phyloP scores from a whole-genome alignment of 2,797 vertebrate species.

The Cirrhinus mrigala region DNA sequence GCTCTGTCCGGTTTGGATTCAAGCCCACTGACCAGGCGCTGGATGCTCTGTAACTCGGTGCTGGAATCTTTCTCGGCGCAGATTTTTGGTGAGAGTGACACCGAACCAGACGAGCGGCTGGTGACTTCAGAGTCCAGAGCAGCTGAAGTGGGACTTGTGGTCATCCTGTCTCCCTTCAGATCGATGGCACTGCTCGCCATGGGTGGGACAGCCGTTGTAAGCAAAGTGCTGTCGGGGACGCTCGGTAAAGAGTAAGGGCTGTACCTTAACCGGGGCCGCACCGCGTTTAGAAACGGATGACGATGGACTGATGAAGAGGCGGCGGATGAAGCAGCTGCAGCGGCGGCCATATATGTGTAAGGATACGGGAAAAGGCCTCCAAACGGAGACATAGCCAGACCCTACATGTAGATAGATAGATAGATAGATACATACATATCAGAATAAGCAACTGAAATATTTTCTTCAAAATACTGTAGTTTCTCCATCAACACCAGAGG shows the following conservation, averaged over 20 bases:
- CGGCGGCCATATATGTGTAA: constrained; percentile 97
- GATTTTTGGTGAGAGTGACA: constrained; percentile 90
- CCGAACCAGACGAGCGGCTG: constrained; percentile 90
- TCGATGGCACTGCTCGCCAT: constrained; percentile 79
- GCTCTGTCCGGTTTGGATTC: constrained; percentile 91
- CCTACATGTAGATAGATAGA: constrained; percentile 75
- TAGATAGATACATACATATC: constrained; percentile 16
- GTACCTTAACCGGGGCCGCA: constrained; percentile 94
- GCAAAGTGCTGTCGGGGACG: constrained; percentile 88
- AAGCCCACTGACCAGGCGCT: constrained; percentile 95
- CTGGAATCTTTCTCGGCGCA: constrained; percentile 88
- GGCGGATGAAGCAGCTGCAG: constrained; percentile 88
- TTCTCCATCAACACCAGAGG: not conserved
- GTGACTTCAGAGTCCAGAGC: constrained; percentile 92
- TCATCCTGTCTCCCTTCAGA: constrained; percentile 80
- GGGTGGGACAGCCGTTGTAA: constrained; percentile 83
- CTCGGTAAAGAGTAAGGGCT: constrained; percentile 93
- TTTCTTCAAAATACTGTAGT: not conserved
- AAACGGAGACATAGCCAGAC: constrained; percentile 95
- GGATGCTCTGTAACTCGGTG: constrained; percentile 95
- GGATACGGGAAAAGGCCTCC: constrained; percentile 94
- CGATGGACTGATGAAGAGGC: constrained; percentile 90
- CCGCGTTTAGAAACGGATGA: constrained; percentile 91
- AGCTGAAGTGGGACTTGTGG: constrained; percentile 84
- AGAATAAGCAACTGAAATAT: not conserved